Conservation (phyloP, 2,797 vertebrate species). For the Cyprinodon diabolis region DNA sequence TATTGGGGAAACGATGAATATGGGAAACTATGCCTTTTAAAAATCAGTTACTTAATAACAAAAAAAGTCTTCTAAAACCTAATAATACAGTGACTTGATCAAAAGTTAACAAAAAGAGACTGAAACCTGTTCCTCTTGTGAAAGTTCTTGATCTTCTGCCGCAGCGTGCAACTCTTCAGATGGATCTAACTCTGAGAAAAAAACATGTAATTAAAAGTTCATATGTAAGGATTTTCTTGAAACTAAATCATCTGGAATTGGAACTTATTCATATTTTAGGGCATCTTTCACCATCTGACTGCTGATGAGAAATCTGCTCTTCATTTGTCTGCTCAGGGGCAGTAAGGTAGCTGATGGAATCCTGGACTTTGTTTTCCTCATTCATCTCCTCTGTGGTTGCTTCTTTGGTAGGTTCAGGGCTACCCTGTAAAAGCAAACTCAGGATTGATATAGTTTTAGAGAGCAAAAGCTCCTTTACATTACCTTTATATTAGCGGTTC, state of each 20-base stretch:
- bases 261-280: background rate
- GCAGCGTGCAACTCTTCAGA: slow-evolving; percentile 31
- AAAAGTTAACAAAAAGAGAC: slow-evolving; percentile 5
- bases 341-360: slow-evolving; percentile 15
- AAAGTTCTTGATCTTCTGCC: slow-evolving; percentile 33
- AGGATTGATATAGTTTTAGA: background rate
- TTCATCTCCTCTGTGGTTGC: slow-evolving; percentile 34
- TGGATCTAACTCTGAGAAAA: slow-evolving; percentile 51
- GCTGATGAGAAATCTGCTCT: slow-evolving; percentile 26
- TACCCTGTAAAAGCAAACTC: slow-evolving; percentile 31
- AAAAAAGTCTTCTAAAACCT: background rate
- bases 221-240: background rate
- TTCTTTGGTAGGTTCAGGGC: slow-evolving; percentile 24
- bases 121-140: slow-evolving; percentile 39
- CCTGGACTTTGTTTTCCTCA: slow-evolving; percentile 34
- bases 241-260: background rate
- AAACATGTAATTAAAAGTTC: background rate
- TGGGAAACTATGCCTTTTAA: background rate
- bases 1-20: too few species aligned
- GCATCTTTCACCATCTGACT: slow-evolving; percentile 43
- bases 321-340: slow-evolving; percentile 25
- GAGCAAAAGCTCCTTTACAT: background rate
- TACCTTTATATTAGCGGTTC: background rate
- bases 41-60: background rate
- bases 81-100: background rate